A percentile compares a stretch with the other conserved stretches of the same genome.
Evolutionary conservation across 2,113 vertebrate genomes (phyloP).

Genomic region (Bubo scandiacus): DNA sequence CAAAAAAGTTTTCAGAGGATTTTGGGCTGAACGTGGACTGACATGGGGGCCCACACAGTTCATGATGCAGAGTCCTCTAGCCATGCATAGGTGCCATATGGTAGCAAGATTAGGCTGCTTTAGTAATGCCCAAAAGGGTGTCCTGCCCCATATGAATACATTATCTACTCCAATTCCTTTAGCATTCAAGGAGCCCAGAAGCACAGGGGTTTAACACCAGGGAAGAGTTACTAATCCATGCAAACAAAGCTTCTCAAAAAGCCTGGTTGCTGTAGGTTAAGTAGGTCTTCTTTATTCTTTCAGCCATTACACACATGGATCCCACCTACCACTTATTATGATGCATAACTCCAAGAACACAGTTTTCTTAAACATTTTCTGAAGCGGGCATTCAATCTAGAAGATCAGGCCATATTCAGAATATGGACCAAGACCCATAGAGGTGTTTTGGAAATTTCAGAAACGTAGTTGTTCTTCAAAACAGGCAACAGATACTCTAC

Average conservation of each 20-base stretch:
- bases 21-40: neutral
- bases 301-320: neutral
- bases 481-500: neutral
- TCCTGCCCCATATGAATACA: neutral
- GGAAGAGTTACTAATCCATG: neutral
- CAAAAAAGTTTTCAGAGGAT: neutral
- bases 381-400: neutral
- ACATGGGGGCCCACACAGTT: neutral
- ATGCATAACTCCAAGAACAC: neutral
- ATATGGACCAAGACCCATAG: neutral
- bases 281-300: neutral
- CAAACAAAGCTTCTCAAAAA: neutral
- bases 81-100: rapidly evolving
- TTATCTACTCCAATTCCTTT: neutral
- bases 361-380: neutral
- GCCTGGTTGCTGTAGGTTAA: neutral
- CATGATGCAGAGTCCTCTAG: rapidly evolving
- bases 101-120: neutral
- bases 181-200: neutral
- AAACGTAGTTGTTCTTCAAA: neutral
- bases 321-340: neutral
- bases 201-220: neutral
- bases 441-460: neutral
- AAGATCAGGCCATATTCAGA: neutral
- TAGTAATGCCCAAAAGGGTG: neutral